A percentile compares a stretch with the other conserved stretches of the same genome.
phyloP scores from a whole-genome alignment of 2,113 vertebrate genomes.

The Podilymbus podiceps region DNA sequence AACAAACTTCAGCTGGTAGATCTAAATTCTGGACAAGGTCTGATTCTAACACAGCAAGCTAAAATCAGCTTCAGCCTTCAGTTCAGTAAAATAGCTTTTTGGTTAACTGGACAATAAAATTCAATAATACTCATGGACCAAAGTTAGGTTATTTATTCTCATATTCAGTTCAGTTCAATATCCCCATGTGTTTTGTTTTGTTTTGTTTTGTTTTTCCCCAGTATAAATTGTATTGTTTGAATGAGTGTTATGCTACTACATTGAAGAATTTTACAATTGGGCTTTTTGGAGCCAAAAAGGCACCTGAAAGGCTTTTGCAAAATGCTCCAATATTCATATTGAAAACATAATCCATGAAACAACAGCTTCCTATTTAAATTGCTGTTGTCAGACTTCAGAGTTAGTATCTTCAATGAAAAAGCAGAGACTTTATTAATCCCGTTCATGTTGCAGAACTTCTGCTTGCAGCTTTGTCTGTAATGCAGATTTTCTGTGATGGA shows the following conservation, averaged over 20 bases:
- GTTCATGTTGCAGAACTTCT: not conserved
- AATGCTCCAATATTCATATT: not conserved
- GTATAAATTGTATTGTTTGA: not conserved
- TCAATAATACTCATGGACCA: not conserved
- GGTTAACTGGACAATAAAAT: not conserved
- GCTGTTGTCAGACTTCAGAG: not conserved
- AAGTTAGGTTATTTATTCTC: not conserved
- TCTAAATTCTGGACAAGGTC: not conserved
- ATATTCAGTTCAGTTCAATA: not conserved
- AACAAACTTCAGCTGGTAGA: not conserved
- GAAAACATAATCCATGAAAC: not conserved
- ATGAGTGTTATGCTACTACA: not conserved
- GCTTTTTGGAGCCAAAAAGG: not conserved
- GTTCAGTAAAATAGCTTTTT: not conserved
- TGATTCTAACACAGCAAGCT: not conserved
- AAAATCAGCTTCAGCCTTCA: not conserved
- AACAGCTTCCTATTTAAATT: not conserved
- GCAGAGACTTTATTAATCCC: not conserved
- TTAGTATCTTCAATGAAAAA: not conserved
- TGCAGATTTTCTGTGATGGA: not conserved
- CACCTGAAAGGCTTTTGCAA: not conserved
- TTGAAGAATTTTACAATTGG: not conserved
- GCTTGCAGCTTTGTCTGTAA: not conserved
- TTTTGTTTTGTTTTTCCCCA: not conserved
- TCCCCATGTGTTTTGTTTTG: not conserved